Evolutionary conservation across 2,113 vertebrate genomes (phyloP).

Genomic region (Ptilonorhynchus violaceus): DNA sequence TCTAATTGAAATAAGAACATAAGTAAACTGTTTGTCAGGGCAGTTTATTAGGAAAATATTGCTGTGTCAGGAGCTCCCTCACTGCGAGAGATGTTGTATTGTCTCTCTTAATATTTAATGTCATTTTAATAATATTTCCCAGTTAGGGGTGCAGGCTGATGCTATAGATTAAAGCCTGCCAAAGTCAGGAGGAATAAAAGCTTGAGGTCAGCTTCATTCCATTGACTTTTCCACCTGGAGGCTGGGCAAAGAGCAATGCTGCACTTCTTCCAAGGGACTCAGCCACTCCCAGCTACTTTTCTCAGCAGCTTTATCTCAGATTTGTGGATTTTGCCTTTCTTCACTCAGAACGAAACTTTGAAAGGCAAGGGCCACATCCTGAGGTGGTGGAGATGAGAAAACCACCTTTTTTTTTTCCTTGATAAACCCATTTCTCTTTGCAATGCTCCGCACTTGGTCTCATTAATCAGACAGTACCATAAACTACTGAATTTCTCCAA

Average conservation of each 20-base stretch:
- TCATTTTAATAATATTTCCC: conserved; percentile 54
- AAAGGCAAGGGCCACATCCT: background rate
- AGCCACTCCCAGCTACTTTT: background rate
- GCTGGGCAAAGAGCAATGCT: background rate
- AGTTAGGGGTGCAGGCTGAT: conserved; percentile 12
- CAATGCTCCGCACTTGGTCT: background rate
- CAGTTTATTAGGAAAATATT: conserved; percentile 60
- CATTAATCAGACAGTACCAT: background rate
- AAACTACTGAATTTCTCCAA: background rate
- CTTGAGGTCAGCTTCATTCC: background rate
- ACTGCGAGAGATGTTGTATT: conserved; percentile 43
- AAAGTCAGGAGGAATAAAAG: background rate
- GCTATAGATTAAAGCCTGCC: background rate
- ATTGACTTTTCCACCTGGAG: background rate
- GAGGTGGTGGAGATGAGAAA: background rate
- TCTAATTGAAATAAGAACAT: conserved; percentile 60
- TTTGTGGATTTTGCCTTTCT: background rate
- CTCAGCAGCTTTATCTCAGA: background rate
- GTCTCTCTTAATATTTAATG: conserved; percentile 61
- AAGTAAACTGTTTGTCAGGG: conserved; percentile 62
- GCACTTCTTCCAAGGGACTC: background rate
- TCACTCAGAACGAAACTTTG: background rate
- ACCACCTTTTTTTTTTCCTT: background rate
- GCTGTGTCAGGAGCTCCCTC: conserved; percentile 59
- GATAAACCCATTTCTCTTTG: background rate